These are phyloP conservation scores for Coranthus polyacanthus DNA, from an alignment of 2,797 vertebrate species.

Conservation along the genomic window DNA sequence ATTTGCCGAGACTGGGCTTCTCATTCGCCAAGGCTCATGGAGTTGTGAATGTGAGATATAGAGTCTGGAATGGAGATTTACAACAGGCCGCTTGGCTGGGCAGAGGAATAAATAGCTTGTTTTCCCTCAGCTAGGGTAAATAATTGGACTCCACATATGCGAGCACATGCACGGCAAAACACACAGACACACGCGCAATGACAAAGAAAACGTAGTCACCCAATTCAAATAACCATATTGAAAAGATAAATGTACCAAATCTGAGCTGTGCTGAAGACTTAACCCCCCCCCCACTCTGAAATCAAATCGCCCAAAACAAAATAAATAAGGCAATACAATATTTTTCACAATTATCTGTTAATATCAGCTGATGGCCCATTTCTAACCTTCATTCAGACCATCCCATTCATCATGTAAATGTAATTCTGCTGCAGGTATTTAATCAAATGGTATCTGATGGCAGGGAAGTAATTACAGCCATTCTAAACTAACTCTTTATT, in stretches of 20 bases:
- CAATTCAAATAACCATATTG: slow-evolving; percentile 81
- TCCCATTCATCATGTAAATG: slow-evolving; percentile 94
- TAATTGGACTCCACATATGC: slow-evolving; percentile 74
- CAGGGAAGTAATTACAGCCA: slow-evolving; percentile 91
- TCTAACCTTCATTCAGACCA: slow-evolving; percentile 87
- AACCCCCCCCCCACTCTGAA: slow-evolving; percentile 39
- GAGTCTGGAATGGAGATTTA: slow-evolving; percentile 79
- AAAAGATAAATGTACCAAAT: slow-evolving; percentile 84
- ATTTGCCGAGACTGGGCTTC: slow-evolving; percentile 53
- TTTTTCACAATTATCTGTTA: slow-evolving; percentile 88
- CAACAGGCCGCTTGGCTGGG: slow-evolving; percentile 59
- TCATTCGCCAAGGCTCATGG: slow-evolving; percentile 54
- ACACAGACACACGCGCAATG: slow-evolving; percentile 36
- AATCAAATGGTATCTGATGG: slow-evolving; percentile 95
- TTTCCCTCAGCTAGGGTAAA: slow-evolving; percentile 73
- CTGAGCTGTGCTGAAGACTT: slow-evolving; percentile 65
- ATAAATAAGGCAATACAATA: slow-evolving; percentile 88
- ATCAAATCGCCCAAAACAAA: slow-evolving; percentile 87
- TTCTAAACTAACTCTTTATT: slow-evolving; percentile 82
- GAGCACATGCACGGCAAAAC: slow-evolving; percentile 19
- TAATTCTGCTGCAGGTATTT: slow-evolving; percentile 95
- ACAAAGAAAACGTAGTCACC: slow-evolving; percentile 58
- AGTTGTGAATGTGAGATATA: slow-evolving; percentile 63
- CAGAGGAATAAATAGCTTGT: slow-evolving; percentile 68
- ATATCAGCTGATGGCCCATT: slow-evolving; percentile 89